A percentile compares a stretch with the other conserved stretches of the same genome.
phyloP scores from a whole-genome alignment of 1,140 invertebrate species.

The Tetramorium alpestre region DNA sequence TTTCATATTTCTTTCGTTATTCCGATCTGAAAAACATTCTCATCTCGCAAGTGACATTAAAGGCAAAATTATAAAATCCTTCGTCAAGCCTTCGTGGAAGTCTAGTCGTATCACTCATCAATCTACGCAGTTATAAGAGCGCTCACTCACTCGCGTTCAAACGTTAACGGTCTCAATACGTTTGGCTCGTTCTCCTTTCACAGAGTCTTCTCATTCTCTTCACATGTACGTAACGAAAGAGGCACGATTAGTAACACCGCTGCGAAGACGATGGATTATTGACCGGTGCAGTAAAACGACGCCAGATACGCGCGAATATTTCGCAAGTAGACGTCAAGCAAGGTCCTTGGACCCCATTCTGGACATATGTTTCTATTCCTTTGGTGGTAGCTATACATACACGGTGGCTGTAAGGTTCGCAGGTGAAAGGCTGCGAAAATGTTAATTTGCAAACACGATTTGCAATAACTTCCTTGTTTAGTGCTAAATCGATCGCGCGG shows the following conservation, averaged over 20 bases:
- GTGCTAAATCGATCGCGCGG: slow-evolving; percentile 2
- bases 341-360: slow-evolving; percentile 73
- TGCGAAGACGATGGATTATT: slow-evolving; percentile 64
- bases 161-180: not conserved
- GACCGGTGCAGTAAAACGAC: slow-evolving; percentile 63
- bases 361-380: slow-evolving; percentile 56
- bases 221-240: not conserved
- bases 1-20: not conserved
- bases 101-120: not conserved
- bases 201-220: slow-evolving; percentile 6
- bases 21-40: not conserved
- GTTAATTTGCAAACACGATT: slow-evolving; percentile 50
- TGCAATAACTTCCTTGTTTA: slow-evolving; percentile 66
- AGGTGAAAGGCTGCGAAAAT: slow-evolving; percentile 74
- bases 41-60: not conserved
- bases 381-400: slow-evolving; percentile 30
- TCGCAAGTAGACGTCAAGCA: slow-evolving; percentile 61
- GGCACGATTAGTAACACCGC: slow-evolving; percentile 23
- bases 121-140: slow-evolving; percentile 18
- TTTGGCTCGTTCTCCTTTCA: slow-evolving; percentile 62
- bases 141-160: not conserved
- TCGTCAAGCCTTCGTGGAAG: not conserved
- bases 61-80: slow-evolving; percentile 9
- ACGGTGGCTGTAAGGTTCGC: not conserved
- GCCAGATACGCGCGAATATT: slow-evolving; percentile 61